Evolutionary conservation across 2,113 vertebrate genomes (phyloP).

Genomic region (Garra rufa): DNA sequence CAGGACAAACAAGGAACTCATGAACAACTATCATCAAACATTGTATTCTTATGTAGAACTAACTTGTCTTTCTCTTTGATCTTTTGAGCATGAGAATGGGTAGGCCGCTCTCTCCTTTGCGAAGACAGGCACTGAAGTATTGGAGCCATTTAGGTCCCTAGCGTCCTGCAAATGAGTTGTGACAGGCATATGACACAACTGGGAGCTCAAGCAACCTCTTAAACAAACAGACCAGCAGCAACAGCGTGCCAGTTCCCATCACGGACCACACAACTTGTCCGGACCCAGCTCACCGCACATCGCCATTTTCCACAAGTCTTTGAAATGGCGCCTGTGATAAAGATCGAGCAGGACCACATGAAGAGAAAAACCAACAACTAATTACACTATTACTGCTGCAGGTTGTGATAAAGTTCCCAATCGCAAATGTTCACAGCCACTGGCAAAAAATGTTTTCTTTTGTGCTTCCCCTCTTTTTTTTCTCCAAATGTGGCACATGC

Average conservation of each 20-base stretch:
- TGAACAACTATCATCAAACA: no score
- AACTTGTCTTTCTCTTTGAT: not conserved
- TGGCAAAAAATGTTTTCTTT: constrained; percentile 48
- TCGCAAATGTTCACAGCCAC: constrained; percentile 56
- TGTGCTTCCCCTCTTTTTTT: constrained; percentile 41
- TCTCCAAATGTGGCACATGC: constrained; percentile 25
- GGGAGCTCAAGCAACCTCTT: constrained; percentile 28
- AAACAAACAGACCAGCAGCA: constrained; percentile 55
- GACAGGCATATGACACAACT: constrained; percentile 40
- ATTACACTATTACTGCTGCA: constrained; percentile 71
- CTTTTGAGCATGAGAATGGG: constrained; percentile 16
- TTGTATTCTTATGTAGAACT: not conserved
- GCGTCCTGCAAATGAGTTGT: constrained; percentile 54
- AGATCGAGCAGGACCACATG: constrained; percentile 71
- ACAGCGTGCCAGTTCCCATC: constrained; percentile 57
- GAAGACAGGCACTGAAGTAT: not conserved
- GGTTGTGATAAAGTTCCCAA: constrained; percentile 45
- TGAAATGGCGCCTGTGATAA: constrained; percentile 75
- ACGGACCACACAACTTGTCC: constrained; percentile 69
- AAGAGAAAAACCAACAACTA: constrained; percentile 69
- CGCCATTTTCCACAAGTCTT: constrained; percentile 53
- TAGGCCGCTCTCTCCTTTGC: constrained; percentile 9
- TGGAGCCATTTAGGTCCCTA: constrained; percentile 16
- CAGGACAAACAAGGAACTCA: no score
- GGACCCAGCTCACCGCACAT: constrained; percentile 42